Conservation (phyloP, 2,888 invertebrate genomes). For the Dynastes tityus region DNA sequence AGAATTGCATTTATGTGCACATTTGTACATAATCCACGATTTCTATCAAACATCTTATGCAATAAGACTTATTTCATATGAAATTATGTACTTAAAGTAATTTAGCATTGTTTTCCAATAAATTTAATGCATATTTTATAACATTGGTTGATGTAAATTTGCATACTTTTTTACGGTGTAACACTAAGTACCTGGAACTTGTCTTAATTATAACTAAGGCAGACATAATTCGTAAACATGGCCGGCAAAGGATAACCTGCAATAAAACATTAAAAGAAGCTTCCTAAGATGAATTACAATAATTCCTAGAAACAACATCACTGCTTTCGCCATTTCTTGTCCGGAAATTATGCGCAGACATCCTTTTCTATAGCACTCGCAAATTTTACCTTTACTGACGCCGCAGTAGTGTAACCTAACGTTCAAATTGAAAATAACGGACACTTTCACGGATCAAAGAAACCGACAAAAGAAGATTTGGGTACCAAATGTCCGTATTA, state of each 20-base stretch:
- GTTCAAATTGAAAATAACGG: conserved; percentile 8
- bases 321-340: neutral
- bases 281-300: neutral
- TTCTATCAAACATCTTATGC: too few species aligned
- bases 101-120: too few species aligned
- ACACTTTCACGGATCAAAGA: neutral
- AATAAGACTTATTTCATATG: too few species aligned
- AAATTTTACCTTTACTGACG: neutral
- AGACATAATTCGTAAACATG: neutral
- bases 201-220: neutral
- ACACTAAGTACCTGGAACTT: too few species aligned
- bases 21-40: too few species aligned
- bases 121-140: too few species aligned
- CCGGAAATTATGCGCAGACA: conserved; percentile 2
- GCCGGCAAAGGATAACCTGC: neutral
- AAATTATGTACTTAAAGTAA: too few species aligned
- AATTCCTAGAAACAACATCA: neutral
- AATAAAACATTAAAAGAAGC: neutral
- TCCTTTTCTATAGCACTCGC: neutral
- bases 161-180: too few species aligned
- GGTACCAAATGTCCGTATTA: neutral
- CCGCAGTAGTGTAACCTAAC: neutral
- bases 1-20: too few species aligned
- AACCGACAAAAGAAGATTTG: neutral
- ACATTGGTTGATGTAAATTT: too few species aligned